Evolutionary conservation across 2,888 invertebrate genomes (phyloP).

Genomic region (Pachymerium ferrugineum): DNA sequence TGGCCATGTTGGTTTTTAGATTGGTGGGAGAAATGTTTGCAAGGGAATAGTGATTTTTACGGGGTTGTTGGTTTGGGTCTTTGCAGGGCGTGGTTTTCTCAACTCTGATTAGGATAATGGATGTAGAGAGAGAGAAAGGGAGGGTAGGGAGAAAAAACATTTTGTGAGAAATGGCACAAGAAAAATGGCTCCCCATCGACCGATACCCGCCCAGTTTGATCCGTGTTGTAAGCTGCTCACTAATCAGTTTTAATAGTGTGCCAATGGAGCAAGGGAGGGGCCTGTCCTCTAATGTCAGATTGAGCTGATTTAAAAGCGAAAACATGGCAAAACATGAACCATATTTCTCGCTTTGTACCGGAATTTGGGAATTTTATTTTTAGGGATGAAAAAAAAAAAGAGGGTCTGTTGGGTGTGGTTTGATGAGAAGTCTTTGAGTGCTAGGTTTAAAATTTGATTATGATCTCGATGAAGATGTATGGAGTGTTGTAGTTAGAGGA

Average conservation of each 20-base stretch:
- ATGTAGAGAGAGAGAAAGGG: neutral
- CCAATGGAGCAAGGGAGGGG: constrained; percentile 20
- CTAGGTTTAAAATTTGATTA: too few species aligned
- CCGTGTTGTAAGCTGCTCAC: constrained; percentile 19
- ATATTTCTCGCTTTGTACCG: too few species aligned
- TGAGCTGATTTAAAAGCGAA: constrained; percentile 16
- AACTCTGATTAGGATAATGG: constrained; percentile 24
- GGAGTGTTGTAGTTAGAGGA: too few species aligned
- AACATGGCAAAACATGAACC: neutral
- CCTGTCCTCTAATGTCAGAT: constrained; percentile 6
- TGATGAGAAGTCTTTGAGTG: too few species aligned
- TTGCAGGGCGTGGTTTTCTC: constrained; percentile 4
- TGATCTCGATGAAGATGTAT: too few species aligned
- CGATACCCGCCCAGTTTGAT: constrained; percentile 23
- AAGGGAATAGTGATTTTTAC: too few species aligned
- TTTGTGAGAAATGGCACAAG: constrained; percentile 8
- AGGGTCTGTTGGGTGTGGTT: too few species aligned
- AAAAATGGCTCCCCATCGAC: constrained; percentile 24
- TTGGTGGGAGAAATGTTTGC: too few species aligned
- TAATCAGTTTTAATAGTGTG: constrained; percentile 27
- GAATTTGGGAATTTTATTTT: too few species aligned
- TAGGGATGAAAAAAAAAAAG: too few species aligned
- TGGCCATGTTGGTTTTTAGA: constrained; percentile 23
- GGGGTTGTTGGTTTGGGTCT: neutral
- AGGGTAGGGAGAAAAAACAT: neutral